These are phyloP conservation scores for Hololepta plana DNA, from an alignment of 2,888 invertebrate species.

Conservation along the genomic window DNA sequence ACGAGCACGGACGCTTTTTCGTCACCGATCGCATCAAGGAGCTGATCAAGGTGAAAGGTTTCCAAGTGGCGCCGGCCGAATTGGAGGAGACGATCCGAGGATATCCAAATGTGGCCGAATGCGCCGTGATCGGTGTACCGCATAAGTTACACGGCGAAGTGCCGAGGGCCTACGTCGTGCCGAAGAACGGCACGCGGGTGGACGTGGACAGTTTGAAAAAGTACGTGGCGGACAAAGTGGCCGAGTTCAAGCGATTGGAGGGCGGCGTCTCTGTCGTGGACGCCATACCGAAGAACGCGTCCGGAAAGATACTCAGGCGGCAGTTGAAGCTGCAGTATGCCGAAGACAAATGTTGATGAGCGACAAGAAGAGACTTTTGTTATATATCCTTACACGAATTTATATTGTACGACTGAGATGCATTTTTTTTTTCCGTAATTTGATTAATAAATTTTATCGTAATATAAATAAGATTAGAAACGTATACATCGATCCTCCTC, in stretches of 20 bases:
- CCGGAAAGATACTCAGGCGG: slow-evolving; percentile 60
- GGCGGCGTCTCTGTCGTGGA: slow-evolving; percentile 49
- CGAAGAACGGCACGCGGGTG: slow-evolving; percentile 24
- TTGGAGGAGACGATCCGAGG: slow-evolving; percentile 51
- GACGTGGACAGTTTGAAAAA: slow-evolving; percentile 36
- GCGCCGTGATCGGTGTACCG: slow-evolving; percentile 61
- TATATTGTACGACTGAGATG: too few species aligned
- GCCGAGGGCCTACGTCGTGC: slow-evolving; percentile 52
- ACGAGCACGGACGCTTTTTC: slow-evolving; percentile 44
- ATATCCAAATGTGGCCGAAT: slow-evolving; percentile 56
- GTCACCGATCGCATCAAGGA: slow-evolving; percentile 67
- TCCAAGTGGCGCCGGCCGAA: slow-evolving; percentile 73
- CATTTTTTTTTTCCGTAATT: too few species aligned
- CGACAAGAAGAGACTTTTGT: too few species aligned
- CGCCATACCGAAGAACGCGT: slow-evolving; percentile 52
- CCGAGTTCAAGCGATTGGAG: slow-evolving; percentile 52
- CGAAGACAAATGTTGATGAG: too few species aligned
- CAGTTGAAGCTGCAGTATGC: too few species aligned
- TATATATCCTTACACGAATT: too few species aligned
- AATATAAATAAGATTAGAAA: too few species aligned
- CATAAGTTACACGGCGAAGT: slow-evolving; percentile 48
- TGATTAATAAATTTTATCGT: too few species aligned
- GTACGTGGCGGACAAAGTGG: slow-evolving; percentile 45
- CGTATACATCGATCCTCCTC: too few species aligned
- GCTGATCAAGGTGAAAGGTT: slow-evolving; percentile 56